These are phyloP conservation scores for Sebastes taczanowskii DNA, from an alignment of 2,797 vertebrate genomes.

Conservation along the genomic window DNA sequence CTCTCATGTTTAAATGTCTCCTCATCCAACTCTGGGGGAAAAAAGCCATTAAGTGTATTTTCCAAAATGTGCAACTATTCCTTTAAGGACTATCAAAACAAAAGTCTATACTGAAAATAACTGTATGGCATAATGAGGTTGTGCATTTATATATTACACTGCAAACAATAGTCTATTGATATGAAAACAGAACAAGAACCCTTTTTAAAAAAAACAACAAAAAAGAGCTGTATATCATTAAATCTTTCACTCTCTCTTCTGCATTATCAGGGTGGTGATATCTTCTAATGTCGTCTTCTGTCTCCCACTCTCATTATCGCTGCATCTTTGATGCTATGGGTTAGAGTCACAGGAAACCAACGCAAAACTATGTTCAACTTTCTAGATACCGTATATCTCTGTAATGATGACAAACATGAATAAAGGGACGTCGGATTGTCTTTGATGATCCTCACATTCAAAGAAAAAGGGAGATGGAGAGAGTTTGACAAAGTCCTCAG, in stretches of 20 bases:
- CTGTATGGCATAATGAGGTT: not conserved
- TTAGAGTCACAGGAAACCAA: slow-evolving; percentile 28
- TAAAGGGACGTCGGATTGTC: slow-evolving; percentile 40
- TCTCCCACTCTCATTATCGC: slow-evolving; percentile 48
- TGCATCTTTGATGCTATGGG: slow-evolving; percentile 41
- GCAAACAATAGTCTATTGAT: not conserved
- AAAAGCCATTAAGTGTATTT: not conserved
- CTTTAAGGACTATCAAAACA: not conserved
- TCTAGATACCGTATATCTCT: slow-evolving; percentile 18
- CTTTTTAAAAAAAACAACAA: not conserved
- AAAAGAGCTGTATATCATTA: not conserved
- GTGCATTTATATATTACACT: not conserved
- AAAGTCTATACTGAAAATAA: not conserved
- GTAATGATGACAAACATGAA: slow-evolving; percentile 60
- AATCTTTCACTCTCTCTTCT: slow-evolving; percentile 15
- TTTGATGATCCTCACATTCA: slow-evolving; percentile 56
- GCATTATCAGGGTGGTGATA: slow-evolving; percentile 20
- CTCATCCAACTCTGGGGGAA: not conserved
- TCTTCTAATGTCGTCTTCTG: slow-evolving; percentile 17
- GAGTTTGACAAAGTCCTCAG: slow-evolving; percentile 32
- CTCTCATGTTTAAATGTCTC: not conserved
- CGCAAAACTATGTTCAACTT: slow-evolving; percentile 22
- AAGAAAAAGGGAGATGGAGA: slow-evolving; percentile 28
- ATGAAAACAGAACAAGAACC: not conserved
- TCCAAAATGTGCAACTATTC: not conserved